Conservation (phyloP, 2,113 vertebrate species). For the Salvelinus fontinalis region DNA sequence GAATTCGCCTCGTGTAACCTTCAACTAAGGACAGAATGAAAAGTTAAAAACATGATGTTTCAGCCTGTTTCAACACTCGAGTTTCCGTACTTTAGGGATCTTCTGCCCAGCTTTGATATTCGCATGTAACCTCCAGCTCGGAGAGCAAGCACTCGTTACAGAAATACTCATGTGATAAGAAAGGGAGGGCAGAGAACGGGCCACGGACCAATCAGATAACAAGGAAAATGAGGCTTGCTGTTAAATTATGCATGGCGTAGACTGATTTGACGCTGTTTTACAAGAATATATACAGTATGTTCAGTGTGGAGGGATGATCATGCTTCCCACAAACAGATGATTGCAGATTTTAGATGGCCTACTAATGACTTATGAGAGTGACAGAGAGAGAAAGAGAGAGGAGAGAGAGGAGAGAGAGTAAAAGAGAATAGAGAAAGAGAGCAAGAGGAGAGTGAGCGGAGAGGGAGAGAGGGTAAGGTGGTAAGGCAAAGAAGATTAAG, state of each 20-base stretch:
- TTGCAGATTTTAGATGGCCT: neutral
- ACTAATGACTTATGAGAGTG: neutral
- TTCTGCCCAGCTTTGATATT: neutral
- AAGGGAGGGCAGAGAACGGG: neutral
- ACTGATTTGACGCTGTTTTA: neutral
- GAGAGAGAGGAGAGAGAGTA: neutral
- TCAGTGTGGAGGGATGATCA: neutral
- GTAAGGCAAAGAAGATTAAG: neutral
- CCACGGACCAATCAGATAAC: neutral
- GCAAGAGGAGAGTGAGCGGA: neutral
- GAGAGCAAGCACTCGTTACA: neutral
- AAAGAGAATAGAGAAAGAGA: neutral
- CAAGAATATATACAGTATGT: neutral
- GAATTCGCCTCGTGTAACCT: too few species aligned
- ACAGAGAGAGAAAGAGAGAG: neutral
- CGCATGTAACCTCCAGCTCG: neutral
- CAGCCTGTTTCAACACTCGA: neutral
- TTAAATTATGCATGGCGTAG: neutral
- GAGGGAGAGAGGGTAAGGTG: neutral
- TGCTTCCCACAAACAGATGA: neutral
- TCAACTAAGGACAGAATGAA: too few species aligned
- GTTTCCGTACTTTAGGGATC: neutral
- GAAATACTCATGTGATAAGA: constrained; percentile 17
- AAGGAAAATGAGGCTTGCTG: neutral
- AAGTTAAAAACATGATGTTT: neutral